Percentiles rank a stretch among this genome's conserved stretches.
These are phyloP conservation scores for Pseudomyrmex sp. DNA, from an alignment of 1,140 invertebrate genomes.

Conservation along the genomic window DNA sequence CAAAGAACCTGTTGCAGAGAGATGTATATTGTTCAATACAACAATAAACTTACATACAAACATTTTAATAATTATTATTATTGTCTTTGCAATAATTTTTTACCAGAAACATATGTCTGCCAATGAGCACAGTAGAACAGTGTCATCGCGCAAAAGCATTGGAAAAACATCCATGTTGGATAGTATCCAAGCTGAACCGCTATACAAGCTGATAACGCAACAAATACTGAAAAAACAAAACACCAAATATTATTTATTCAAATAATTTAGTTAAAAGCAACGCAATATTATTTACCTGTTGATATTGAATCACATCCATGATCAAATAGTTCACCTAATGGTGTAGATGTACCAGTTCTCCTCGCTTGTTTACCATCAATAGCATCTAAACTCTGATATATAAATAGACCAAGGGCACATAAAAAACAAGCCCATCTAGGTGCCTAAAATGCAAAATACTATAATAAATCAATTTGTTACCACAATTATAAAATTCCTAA, in stretches of 20 bases:
- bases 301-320: conserved; percentile 99
- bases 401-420: conserved; percentile 97
- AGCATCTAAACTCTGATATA: conserved; percentile 99
- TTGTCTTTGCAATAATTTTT: conserved; percentile 26
- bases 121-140: conserved; percentile 99
- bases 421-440: conserved; percentile 97
- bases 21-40: not conserved
- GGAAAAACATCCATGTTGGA: conserved; percentile 97
- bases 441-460: conserved; percentile 85
- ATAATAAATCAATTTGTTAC: not conserved
- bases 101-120: conserved; percentile 99
- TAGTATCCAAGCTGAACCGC: conserved; percentile 96
- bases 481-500: not conserved
- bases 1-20: conserved; percentile 88
- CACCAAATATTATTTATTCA: not conserved
- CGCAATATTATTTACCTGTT: conserved; percentile 86
- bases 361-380: conserved; percentile 99
- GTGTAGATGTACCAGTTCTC: conserved; percentile 95
- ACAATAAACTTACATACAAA: not conserved
- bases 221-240: conserved; percentile 91
- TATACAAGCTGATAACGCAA: conserved; percentile 96
- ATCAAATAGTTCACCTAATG: conserved; percentile 99
- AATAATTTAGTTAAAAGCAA: not conserved
- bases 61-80: not conserved
- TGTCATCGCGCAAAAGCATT: conserved; percentile 96